Evolutionary conservation across 1,140 invertebrate genomes (phyloP).

Genomic region (Caenorhabditis briggsae): DNA sequence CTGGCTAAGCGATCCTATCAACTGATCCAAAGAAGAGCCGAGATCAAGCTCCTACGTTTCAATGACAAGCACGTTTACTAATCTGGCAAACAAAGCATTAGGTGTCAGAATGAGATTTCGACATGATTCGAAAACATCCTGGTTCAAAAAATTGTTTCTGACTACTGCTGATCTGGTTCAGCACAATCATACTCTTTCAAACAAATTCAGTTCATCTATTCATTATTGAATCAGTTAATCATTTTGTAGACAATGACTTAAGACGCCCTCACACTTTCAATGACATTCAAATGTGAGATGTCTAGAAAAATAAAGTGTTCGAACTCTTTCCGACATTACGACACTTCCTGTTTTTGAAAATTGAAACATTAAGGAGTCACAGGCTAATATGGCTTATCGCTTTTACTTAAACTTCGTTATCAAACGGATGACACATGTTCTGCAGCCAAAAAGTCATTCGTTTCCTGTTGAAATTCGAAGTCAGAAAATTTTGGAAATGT

Average conservation of each 20-base stretch:
- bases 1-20: conserved; percentile 24
- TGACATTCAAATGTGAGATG: not conserved
- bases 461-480: not conserved
- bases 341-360: not conserved
- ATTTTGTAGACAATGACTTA: too few relatives aligned
- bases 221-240: too few relatives aligned
- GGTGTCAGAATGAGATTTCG: not conserved
- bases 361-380: not conserved
- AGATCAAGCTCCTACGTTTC: conserved; percentile 35
- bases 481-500: not conserved
- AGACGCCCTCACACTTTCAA: too few relatives aligned
- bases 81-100: conserved; percentile 38
- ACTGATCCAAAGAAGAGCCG: conserved; percentile 1
- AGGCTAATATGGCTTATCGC: not conserved
- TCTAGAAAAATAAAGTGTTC: not conserved
- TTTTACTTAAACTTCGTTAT: not conserved
- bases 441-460: not conserved
- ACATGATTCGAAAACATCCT: too few relatives aligned
- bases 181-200: too few relatives aligned
- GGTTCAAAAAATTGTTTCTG: not conserved
- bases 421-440: not conserved
- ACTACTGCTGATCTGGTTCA: too few relatives aligned
- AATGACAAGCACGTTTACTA: not conserved
- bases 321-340: not conserved
- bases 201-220: too few relatives aligned